These are phyloP conservation scores for Aspidiotus rigidus DNA, from an alignment of 2,888 invertebrate genomes.

Conservation along the genomic window DNA sequence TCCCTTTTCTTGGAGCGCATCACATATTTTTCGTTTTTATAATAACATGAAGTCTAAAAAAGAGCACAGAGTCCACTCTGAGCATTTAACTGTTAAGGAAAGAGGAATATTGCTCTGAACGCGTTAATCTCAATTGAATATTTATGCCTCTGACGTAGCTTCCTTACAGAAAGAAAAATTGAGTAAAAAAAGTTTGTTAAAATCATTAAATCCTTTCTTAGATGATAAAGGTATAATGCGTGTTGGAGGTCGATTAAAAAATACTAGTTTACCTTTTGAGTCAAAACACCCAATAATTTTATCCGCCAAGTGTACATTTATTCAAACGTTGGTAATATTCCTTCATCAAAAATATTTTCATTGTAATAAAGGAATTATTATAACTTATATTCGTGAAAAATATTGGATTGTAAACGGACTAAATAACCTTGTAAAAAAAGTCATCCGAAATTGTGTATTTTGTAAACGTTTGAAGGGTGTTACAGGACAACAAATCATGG, in stretches of 20 bases:
- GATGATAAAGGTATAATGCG: slow-evolving; percentile 20
- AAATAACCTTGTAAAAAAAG: slow-evolving; percentile 3
- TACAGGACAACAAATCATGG: slow-evolving; percentile 10
- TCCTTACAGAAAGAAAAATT: not conserved
- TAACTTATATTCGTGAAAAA: not conserved
- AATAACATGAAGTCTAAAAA: not conserved
- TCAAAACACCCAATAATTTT: slow-evolving; percentile 36
- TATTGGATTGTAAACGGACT: slow-evolving; percentile 13
- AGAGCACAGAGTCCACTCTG: not conserved
- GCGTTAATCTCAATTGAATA: not conserved
- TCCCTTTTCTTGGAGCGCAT: no score
- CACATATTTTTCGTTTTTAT: not conserved
- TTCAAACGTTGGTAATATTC: slow-evolving; percentile 28
- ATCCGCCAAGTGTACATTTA: slow-evolving; percentile 34
- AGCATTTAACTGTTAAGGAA: not conserved
- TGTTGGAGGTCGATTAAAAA: slow-evolving; percentile 36
- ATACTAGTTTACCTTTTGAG: slow-evolving; percentile 28
- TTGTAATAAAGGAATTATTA: slow-evolving; percentile 16
- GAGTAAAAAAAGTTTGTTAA: slow-evolving; percentile 11
- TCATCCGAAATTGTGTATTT: slow-evolving; percentile 12
- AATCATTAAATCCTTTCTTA: slow-evolving; percentile 35
- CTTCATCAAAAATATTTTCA: slow-evolving; percentile 35
- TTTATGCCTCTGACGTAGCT: slow-evolving; percentile 2
- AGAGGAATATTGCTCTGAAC: not conserved
- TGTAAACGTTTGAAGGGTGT: slow-evolving; percentile 3